A percentile compares a stretch with the other conserved stretches of the same genome.
Conservation (phyloP, 1,140 invertebrate genomes). For the Holotrichia oblita region DNA sequence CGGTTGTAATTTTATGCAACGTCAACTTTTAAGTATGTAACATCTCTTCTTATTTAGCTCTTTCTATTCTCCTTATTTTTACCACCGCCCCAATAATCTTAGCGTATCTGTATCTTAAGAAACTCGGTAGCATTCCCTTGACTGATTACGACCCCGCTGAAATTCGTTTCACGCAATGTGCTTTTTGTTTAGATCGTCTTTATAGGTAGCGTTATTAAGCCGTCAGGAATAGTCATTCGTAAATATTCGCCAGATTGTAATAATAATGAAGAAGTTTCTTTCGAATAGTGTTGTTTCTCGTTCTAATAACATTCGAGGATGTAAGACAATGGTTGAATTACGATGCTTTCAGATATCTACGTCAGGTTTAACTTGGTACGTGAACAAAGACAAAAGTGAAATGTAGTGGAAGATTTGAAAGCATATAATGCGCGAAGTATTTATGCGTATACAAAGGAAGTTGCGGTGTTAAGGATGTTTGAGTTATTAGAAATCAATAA, state of each 20-base stretch:
- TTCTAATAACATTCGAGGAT: not conserved
- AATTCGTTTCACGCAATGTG: constrained; percentile 26
- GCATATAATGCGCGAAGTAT: constrained; percentile 25
- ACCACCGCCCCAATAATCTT: not conserved
- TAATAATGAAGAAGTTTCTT: not conserved
- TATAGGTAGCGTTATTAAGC: not conserved
- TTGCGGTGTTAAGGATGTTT: not conserved
- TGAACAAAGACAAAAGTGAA: constrained; percentile 25
- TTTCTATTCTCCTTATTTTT: constrained; percentile 2
- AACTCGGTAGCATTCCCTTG: not conserved
- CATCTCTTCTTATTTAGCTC: not conserved
- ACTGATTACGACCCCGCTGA: constrained; percentile 3
- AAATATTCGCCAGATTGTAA: not conserved
- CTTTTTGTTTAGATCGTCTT: constrained; percentile 9
- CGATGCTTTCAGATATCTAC: not conserved
- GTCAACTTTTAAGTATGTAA: constrained; percentile 22
- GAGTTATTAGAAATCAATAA: too few relatives aligned
- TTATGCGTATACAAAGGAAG: constrained; percentile 24
- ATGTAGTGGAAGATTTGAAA: constrained; percentile 31
- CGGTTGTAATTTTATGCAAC: constrained; percentile 20
- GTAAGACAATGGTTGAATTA: constrained; percentile 21
- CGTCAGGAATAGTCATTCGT: not conserved
- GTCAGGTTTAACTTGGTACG: not conserved
- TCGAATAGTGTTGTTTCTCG: not conserved
- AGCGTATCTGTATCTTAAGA: not conserved